phyloP scores from a whole-genome alignment of 2,888 invertebrate genomes.

The Aproaerema taeniolella region DNA sequence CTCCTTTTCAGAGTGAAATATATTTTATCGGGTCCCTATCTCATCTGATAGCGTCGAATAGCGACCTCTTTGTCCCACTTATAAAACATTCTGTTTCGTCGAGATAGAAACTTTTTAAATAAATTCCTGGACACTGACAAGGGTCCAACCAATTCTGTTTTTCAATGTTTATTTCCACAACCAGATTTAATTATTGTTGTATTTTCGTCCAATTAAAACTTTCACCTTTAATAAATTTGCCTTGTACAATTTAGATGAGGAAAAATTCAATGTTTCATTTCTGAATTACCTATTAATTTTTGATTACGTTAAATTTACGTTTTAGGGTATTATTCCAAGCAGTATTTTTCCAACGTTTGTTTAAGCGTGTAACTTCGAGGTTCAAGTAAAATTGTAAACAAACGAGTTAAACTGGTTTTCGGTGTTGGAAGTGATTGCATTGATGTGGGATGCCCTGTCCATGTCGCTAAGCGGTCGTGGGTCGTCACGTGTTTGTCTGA shows the following conservation, averaged over 20 bases:
- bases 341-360: too few species aligned
- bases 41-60: constrained; percentile 4
- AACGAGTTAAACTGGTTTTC: neutral
- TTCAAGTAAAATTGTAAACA: neutral
- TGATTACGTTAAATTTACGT: neutral
- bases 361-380: neutral
- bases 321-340: too few species aligned
- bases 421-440: too few species aligned
- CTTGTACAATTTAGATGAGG: constrained; percentile 1
- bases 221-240: constrained; percentile 19
- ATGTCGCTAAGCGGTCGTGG: constrained; percentile 2
- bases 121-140: constrained; percentile 50
- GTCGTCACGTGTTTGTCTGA: constrained; percentile 2
- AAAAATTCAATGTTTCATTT: neutral
- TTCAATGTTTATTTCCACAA: constrained; percentile 33
- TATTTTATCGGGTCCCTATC: neutral
- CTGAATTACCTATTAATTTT: neutral
- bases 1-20: too few species aligned
- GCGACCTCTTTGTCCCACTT: constrained; percentile 8
- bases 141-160: constrained; percentile 48
- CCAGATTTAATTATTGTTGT: constrained; percentile 33
- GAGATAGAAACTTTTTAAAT: constrained; percentile 55
- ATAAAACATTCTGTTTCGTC: constrained; percentile 17
- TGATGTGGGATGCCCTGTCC: neutral
- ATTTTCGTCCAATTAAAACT: constrained; percentile 29